phyloP scores from a whole-genome alignment of 1,140 invertebrate species.

The Sipha flava region DNA sequence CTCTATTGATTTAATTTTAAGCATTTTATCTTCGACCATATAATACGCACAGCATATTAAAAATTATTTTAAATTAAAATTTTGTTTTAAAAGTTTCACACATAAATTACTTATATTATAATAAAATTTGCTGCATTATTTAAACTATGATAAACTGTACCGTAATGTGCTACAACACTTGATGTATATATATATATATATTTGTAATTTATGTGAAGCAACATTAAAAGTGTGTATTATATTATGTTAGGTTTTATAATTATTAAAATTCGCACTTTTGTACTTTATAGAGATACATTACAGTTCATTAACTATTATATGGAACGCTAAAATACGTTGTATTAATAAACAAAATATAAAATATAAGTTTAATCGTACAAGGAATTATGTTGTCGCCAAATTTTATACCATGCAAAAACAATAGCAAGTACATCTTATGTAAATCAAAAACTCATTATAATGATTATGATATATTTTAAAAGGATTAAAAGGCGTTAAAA shows the following conservation, averaged over 20 bases:
- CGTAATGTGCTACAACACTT: background rate
- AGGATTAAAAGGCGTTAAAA: too few species aligned
- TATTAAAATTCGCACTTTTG: background rate
- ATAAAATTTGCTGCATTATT: background rate
- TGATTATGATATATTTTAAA: too few species aligned
- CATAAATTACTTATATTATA: too few species aligned
- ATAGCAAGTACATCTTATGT: background rate
- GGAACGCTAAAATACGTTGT: background rate
- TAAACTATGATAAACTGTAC: background rate
- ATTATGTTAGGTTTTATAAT: background rate
- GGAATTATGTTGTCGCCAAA: too few species aligned
- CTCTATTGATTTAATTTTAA: too few species aligned
- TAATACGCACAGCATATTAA: too few species aligned
- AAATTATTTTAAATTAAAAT: too few species aligned
- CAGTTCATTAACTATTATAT: background rate
- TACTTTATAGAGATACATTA: background rate
- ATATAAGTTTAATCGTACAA: background rate
- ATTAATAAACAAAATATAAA: background rate
- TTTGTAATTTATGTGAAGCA: background rate
- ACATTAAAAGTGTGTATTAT: background rate
- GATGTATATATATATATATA: background rate
- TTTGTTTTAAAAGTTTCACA: too few species aligned
- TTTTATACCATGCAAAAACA: background rate
- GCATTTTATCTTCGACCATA: too few species aligned
- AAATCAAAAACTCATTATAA: background rate